Evolutionary conservation across 1,140 invertebrate species (phyloP).

Genomic region (Popillia japonica): DNA sequence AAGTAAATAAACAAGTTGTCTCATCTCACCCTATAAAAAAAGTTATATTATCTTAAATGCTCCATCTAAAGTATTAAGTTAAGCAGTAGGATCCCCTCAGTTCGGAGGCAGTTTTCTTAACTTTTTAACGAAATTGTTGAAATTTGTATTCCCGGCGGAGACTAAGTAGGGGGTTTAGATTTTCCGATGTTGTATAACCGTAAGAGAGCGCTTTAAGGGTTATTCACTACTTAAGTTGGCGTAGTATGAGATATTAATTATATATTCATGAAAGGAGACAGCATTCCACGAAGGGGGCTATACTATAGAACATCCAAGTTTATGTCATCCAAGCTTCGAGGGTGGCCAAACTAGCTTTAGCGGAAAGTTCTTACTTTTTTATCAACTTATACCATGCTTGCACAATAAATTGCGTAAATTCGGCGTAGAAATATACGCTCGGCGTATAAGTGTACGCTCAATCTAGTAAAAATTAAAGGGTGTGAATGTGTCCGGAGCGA

Average conservation of each 20-base stretch:
- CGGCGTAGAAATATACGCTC: no score
- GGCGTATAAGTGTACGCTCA: no score
- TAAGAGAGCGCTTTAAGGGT: slow-evolving; percentile 45
- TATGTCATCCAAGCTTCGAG: no score
- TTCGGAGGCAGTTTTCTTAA: slow-evolving; percentile 51
- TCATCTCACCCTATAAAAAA: slow-evolving; percentile 4
- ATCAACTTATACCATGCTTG: no score
- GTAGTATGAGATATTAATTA: slow-evolving; percentile 40
- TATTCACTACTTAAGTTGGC: slow-evolving; percentile 40
- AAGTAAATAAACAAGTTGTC: slow-evolving; percentile 20
- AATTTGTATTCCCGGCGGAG: slow-evolving; percentile 53
- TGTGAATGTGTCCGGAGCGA: no score
- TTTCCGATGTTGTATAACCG: slow-evolving; percentile 51
- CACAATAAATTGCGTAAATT: no score
- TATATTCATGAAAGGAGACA: slow-evolving; percentile 36
- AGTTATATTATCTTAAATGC: slow-evolving; percentile 27
- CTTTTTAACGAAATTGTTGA: slow-evolving; percentile 54
- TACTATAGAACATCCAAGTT: no score
- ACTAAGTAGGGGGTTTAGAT: slow-evolving; percentile 47
- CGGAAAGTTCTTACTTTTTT: no score
- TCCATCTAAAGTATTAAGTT: slow-evolving; percentile 30
- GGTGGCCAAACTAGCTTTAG: no score
- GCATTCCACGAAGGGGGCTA: background rate
- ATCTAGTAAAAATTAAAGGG: no score
- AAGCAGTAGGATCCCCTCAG: slow-evolving; percentile 25